Percentiles rank a stretch among this genome's conserved stretches.
Evolutionary conservation across 2,888 invertebrate species (phyloP).

Genomic region (Temnothorax unifasciatus): DNA sequence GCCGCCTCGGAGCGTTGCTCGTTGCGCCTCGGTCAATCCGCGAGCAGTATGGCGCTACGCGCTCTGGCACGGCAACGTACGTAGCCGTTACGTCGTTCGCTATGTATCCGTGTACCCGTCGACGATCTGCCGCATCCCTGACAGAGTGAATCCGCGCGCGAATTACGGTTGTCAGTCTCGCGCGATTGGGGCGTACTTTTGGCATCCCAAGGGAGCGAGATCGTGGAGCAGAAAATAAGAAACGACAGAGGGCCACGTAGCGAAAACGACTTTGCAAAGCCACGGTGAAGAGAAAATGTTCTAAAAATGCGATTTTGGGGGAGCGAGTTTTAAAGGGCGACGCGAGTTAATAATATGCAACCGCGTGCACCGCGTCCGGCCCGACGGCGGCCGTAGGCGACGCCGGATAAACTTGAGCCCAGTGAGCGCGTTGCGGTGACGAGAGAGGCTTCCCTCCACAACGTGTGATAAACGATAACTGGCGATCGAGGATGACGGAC

Average conservation of each 20-base stretch:
- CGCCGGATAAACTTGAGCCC: conserved; percentile 62
- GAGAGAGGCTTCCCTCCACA: conserved; percentile 39
- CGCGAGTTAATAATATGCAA: conserved; percentile 58
- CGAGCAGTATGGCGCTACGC: conserved; percentile 85
- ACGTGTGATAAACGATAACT: conserved; percentile 52
- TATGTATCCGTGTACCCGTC: conserved; percentile 28
- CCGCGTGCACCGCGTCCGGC: conserved; percentile 68
- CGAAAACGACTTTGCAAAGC: conserved; percentile 11
- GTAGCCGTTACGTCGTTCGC: conserved; percentile 58
- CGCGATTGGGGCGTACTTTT: not conserved
- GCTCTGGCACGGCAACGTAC: conserved; percentile 79
- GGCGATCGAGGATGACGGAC: conserved; percentile 36
- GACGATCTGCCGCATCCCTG: not conserved
- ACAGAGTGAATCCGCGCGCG: conserved; percentile 51
- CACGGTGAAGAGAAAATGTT: not conserved
- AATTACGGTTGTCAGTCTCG: conserved; percentile 32
- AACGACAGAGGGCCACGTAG: not conserved
- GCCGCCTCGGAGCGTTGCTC: conserved; percentile 75
- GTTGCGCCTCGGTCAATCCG: conserved; percentile 84
- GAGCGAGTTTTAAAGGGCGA: not conserved
- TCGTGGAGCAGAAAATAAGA: not conserved
- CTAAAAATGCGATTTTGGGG: not conserved
- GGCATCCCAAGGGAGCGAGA: not conserved
- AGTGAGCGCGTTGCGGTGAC: conserved; percentile 60
- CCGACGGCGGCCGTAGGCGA: conserved; percentile 53